Evolutionary conservation across 2,888 invertebrate genomes (phyloP).

Genomic region (Cosmorhoe ocellata): DNA sequence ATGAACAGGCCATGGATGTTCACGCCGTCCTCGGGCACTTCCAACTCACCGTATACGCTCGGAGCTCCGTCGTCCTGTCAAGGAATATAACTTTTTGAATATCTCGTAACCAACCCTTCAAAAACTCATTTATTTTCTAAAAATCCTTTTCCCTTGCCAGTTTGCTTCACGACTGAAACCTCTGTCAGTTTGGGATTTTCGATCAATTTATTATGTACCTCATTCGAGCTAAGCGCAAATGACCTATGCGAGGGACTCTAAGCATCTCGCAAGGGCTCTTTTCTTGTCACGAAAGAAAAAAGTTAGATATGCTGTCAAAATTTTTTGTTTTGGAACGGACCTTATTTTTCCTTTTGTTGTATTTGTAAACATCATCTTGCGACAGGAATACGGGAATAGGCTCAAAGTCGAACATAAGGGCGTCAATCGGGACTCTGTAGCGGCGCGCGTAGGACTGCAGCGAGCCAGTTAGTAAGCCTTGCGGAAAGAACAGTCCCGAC

Average conservation of each 20-base stretch:
- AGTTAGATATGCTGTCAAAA: no score
- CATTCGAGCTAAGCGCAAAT: no score
- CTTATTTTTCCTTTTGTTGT: constrained; percentile 53
- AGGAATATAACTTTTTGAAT: neutral
- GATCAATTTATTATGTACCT: no score
- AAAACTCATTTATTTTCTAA: no score
- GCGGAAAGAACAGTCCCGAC: constrained; percentile 96
- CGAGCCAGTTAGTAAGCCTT: constrained; percentile 95
- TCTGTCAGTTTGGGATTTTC: no score
- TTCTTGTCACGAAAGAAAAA: no score
- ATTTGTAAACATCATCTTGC: constrained; percentile 85
- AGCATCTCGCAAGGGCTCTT: no score
- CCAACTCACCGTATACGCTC: constrained; percentile 78
- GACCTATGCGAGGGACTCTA: no score
- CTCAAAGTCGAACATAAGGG: constrained; percentile 90
- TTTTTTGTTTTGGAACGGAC: constrained; percentile 27
- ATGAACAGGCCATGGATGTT: constrained; percentile 91
- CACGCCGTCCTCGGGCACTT: constrained; percentile 85
- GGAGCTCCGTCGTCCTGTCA: constrained; percentile 48
- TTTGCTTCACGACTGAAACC: no score
- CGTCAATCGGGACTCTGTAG: constrained; percentile 93
- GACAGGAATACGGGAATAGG: constrained; percentile 81
- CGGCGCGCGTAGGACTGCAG: constrained; percentile 94
- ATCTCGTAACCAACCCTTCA: no score
- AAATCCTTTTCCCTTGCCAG: no score